A percentile compares a stretch with the other conserved stretches of the same genome.
Conservation (phyloP, 1,140 invertebrate genomes). For the Luehdorfia chinensis region DNA sequence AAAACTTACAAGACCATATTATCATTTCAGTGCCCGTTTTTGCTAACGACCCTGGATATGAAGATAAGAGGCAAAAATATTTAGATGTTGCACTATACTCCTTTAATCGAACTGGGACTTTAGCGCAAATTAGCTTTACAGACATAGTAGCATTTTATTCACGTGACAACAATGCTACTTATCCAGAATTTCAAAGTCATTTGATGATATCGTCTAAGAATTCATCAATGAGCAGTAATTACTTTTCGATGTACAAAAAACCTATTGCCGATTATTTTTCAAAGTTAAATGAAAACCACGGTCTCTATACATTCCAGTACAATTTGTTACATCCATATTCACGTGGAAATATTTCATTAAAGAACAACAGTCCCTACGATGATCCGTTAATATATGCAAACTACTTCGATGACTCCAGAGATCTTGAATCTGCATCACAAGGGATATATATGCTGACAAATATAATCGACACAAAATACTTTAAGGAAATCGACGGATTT, state of each 20-base stretch:
- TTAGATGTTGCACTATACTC: conserved; percentile 47
- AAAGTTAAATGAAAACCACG: conserved; percentile 53
- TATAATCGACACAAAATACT: conserved; percentile 62
- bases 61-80: conserved; percentile 18
- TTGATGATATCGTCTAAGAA: conserved; percentile 38
- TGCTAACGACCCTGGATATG: conserved; percentile 29
- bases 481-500: conserved; percentile 56
- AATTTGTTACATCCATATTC: conserved; percentile 76
- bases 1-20: conserved; percentile 82
- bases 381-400: conserved; percentile 89
- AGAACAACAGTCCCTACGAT: conserved; percentile 62
- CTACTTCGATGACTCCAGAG: conserved; percentile 85
- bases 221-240: conserved; percentile 11
- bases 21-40: conserved; percentile 40
- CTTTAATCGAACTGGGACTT: conserved; percentile 41
- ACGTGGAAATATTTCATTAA: conserved; percentile 61
- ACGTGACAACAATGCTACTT: conserved; percentile 21
- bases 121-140: conserved; percentile 31
- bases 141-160: conserved; percentile 52
- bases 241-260: conserved; percentile 39
- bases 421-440: conserved; percentile 81
- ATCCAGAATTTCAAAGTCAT: conserved; percentile 59
- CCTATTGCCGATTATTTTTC: conserved; percentile 53
- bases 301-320: conserved; percentile 50
- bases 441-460: conserved; percentile 64